Percentiles rank a stretch among this genome's conserved stretches.
Conservation (phyloP, 1,140 invertebrate species). For the Cataglyphis hispanica region DNA sequence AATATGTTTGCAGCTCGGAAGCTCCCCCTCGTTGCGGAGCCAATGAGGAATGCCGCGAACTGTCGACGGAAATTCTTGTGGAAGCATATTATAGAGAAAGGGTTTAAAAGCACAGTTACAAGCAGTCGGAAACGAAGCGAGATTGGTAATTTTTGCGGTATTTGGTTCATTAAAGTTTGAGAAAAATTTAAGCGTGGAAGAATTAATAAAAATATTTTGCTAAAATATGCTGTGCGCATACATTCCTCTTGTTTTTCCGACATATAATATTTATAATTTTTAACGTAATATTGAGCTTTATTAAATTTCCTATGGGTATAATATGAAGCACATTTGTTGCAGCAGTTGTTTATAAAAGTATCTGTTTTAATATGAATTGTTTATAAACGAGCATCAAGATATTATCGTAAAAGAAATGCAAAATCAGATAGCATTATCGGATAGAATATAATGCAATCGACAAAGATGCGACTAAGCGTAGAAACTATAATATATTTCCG, state of each 20-base stretch:
- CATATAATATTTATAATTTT: not conserved
- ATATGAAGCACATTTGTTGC: not conserved
- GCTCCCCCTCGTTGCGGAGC: conserved; percentile 4
- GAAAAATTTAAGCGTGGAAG: not conserved
- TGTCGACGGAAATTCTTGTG: conserved; percentile 26
- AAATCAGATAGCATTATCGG: not conserved
- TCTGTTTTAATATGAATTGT: conserved; percentile 1
- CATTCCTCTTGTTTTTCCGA: not conserved
- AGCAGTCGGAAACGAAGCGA: not conserved
- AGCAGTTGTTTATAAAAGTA: not conserved
- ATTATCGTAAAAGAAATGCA: conserved; percentile 24
- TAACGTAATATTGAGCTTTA: not conserved
- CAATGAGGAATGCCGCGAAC: conserved; percentile 26
- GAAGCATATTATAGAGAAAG: conserved; percentile 24
- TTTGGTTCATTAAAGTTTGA: conserved; percentile 20
- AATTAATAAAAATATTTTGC: conserved; percentile 22
- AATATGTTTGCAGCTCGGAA: conserved; percentile 44
- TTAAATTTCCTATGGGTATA: not conserved
- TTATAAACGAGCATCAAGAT: not conserved
- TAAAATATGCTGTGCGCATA: conserved; percentile 14
- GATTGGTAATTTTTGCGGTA: conserved; percentile 28
- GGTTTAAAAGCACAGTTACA: not conserved
- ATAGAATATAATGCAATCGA: conserved; percentile 34
- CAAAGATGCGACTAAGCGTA: conserved; percentile 20
- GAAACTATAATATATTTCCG: conserved; percentile 55